Conservation (phyloP, 2,797 vertebrate genomes). For the Mormyrus hasselquistii region DNA sequence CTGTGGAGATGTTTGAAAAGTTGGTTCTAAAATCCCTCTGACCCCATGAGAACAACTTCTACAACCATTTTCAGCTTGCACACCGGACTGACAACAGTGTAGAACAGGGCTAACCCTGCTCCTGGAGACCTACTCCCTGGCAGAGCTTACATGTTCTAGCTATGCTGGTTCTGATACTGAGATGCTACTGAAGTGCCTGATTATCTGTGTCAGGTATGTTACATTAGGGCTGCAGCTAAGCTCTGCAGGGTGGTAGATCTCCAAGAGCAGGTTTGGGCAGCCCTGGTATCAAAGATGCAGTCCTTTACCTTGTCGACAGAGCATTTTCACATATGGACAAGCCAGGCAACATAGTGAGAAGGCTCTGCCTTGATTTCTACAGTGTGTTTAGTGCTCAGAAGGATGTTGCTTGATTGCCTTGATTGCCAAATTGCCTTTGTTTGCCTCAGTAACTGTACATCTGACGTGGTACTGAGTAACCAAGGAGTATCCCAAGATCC, state of each 20-base stretch:
- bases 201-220: background rate
- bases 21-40: background rate
- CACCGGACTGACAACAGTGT: background rate
- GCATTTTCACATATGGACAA: background rate
- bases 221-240: background rate
- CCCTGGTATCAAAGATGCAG: background rate
- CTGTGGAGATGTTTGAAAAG: background rate
- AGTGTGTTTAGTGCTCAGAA: background rate
- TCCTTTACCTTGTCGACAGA: background rate
- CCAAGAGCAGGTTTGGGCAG: background rate
- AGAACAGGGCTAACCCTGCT: background rate
- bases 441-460: background rate
- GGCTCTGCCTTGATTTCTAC: background rate
- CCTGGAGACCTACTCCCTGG: background rate
- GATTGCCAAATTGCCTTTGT: background rate
- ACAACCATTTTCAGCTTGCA: background rate
- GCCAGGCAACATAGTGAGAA: background rate
- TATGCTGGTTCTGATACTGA: background rate
- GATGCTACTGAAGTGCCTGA: background rate
- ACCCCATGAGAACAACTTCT: background rate
- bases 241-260: background rate
- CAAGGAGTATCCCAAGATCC: background rate
- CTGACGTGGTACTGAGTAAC: background rate
- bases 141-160: background rate
- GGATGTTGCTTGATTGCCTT: background rate